These are phyloP conservation scores for Sinocyclocheilus anshuiensis DNA, from an alignment of 2,113 vertebrate genomes.

Conservation along the genomic window DNA sequence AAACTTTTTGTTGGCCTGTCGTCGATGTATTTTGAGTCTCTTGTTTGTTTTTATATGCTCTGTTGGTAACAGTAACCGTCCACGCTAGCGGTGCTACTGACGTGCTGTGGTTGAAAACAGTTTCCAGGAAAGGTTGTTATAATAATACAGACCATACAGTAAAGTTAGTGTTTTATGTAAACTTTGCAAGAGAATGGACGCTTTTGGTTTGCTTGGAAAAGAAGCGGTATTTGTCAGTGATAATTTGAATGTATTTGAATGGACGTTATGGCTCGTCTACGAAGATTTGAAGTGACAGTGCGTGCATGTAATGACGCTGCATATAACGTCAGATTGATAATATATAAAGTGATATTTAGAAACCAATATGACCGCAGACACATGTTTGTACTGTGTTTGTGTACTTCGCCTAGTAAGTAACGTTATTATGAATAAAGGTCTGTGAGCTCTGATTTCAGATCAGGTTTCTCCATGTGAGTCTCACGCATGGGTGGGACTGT, in stretches of 20 bases:
- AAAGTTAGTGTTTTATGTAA: neutral
- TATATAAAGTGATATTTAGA: neutral
- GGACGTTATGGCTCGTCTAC: neutral
- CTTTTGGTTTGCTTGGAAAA: neutral
- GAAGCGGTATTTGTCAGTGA: neutral
- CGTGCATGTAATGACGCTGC: neutral
- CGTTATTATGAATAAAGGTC: neutral
- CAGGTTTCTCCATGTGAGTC: neutral
- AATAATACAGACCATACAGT: neutral
- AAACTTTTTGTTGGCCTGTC: no score
- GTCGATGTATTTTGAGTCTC: neutral
- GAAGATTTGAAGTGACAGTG: neutral
- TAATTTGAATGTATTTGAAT: slow-evolving; percentile 12
- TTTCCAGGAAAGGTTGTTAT: neutral
- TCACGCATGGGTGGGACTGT: slow-evolving; percentile 21
- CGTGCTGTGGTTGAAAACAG: neutral
- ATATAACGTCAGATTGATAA: neutral
- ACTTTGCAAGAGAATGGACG: neutral
- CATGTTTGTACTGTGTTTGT: neutral
- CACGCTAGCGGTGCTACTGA: neutral
- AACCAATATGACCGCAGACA: neutral
- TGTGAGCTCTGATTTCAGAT: neutral
- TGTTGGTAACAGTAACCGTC: neutral
- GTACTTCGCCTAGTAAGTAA: neutral
- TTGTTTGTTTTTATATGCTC: neutral